Percentiles rank a stretch among this genome's conserved stretches.
Conservation (phyloP, 1,140 invertebrate species). For the Eurosta solidaginis region DNA sequence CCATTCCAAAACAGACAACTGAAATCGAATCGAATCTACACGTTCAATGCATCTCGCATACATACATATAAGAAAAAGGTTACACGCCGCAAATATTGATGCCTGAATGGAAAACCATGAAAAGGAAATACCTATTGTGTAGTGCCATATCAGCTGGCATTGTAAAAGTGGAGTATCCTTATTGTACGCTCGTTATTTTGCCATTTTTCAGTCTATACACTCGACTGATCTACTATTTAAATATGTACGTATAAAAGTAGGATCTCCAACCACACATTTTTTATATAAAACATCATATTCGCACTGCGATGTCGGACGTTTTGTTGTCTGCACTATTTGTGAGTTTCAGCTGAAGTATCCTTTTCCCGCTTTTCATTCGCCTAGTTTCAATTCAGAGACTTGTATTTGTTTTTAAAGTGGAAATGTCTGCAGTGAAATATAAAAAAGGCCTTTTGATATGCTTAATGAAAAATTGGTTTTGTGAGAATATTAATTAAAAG, state of each 20-base stretch:
- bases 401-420: conserved; percentile 4
- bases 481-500: neutral
- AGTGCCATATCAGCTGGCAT: conserved; percentile 17
- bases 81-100: neutral
- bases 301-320: neutral
- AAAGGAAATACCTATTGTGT: neutral
- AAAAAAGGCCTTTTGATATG: neutral
- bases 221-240: neutral
- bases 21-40: conserved; percentile 13
- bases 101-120: conserved; percentile 6
- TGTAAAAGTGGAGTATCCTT: conserved; percentile 36
- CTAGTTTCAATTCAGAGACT: neutral
- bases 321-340: neutral
- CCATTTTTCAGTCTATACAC: conserved; percentile 38
- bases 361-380: neutral
- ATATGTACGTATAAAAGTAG: neutral
- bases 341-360: neutral
- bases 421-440: conserved; percentile 2
- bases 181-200: conserved; percentile 56
- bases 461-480: conserved; percentile 1
- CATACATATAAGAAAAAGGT: neutral
- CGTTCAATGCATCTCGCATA: neutral
- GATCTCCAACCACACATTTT: too few relatives aligned
- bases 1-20: neutral
- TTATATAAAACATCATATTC: too few relatives aligned